These are phyloP conservation scores for Carapus acus DNA, from an alignment of 2,797 vertebrate genomes.

Conservation along the genomic window DNA sequence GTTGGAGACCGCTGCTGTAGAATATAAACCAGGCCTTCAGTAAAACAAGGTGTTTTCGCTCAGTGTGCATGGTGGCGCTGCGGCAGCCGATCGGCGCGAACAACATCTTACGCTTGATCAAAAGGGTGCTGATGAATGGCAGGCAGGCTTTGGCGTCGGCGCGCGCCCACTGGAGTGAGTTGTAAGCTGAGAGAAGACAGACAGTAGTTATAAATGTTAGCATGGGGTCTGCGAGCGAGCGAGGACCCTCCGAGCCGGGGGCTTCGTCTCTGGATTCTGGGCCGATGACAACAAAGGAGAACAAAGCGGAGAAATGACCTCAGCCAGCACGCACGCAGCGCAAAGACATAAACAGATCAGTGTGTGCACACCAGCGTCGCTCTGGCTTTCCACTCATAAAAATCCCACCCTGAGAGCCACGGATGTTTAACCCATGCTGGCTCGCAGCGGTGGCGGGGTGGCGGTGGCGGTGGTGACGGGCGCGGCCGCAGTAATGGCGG, in stretches of 20 bases:
- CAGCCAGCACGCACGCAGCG: background rate
- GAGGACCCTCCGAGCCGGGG: background rate
- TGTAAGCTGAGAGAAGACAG: background rate
- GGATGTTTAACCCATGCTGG: too few relatives aligned
- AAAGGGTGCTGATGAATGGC: too few relatives aligned
- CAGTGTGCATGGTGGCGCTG: too few relatives aligned
- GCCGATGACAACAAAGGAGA: background rate
- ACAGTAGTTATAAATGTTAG: conserved; percentile 1
- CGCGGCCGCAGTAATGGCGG: too few relatives aligned
- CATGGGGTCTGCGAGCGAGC: background rate
- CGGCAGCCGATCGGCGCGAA: too few relatives aligned
- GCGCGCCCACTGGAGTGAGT: background rate
- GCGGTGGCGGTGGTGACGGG: too few relatives aligned
- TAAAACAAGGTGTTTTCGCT: too few relatives aligned
- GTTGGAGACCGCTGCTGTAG: too few relatives aligned
- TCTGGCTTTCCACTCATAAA: background rate
- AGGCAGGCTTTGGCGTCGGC: too few relatives aligned
- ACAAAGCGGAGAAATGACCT: conserved; percentile 1
- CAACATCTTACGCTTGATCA: too few relatives aligned
- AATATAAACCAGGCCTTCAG: too few relatives aligned
- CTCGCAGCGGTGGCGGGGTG: too few relatives aligned
- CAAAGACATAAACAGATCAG: background rate
- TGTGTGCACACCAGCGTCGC: background rate
- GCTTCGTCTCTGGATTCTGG: background rate
- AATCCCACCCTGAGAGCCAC: background rate